phyloP scores from a whole-genome alignment of 2,113 vertebrate genomes.

The Elephantulus edwardii region DNA sequence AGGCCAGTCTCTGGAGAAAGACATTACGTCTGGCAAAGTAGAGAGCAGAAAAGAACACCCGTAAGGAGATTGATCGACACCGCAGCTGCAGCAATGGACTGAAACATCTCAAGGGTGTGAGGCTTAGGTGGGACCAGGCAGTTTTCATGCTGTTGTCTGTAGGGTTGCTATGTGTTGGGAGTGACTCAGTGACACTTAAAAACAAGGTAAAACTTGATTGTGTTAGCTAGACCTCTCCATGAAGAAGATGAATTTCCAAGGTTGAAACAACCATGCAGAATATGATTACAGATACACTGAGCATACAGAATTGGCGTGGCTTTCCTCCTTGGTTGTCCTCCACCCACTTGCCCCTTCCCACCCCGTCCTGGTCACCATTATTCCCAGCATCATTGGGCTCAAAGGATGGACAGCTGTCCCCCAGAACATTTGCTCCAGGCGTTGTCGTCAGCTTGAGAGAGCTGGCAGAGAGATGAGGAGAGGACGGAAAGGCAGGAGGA shows the following conservation, averaged over 20 bases:
- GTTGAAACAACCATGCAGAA: slow-evolving; percentile 62
- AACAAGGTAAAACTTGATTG: slow-evolving; percentile 54
- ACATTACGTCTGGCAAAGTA: too few relatives aligned
- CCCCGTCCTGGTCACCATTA: neutral
- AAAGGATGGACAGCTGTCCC: slow-evolving; percentile 70
- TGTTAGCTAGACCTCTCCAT: slow-evolving; percentile 46
- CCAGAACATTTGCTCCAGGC: slow-evolving; percentile 55
- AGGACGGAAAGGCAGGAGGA: neutral
- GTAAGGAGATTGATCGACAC: neutral
- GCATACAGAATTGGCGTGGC: slow-evolving; percentile 6
- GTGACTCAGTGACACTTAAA: neutral
- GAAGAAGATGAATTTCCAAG: slow-evolving; percentile 60
- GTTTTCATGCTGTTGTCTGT: neutral
- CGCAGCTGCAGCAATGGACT: neutral
- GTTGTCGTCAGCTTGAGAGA: slow-evolving; percentile 35
- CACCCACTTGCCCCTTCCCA: neutral
- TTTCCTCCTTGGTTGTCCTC: neutral
- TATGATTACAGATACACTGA: slow-evolving; percentile 63
- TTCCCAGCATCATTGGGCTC: slow-evolving; percentile 67
- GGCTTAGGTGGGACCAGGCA: neutral
- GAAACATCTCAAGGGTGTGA: neutral
- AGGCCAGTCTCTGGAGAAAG: too few relatives aligned
- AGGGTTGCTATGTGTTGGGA: neutral
- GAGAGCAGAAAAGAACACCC: too few relatives aligned
- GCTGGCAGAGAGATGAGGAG: neutral